A percentile compares a stretch with the other conserved stretches of the same genome.
These are phyloP conservation scores for Notothenia coriiceps DNA, from an alignment of 2,113 vertebrate genomes.

Conservation along the genomic window DNA sequence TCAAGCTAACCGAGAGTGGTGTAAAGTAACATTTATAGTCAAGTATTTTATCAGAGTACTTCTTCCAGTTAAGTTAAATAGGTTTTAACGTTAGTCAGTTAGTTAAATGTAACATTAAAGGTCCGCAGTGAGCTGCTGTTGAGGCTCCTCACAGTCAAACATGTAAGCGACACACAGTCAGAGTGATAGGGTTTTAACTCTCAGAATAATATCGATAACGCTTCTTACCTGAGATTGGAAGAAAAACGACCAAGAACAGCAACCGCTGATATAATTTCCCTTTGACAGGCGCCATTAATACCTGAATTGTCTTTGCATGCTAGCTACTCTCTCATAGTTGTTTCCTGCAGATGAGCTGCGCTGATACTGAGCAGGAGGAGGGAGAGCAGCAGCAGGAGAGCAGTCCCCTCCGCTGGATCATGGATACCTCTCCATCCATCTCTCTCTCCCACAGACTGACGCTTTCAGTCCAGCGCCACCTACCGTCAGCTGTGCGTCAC, in stretches of 20 bases:
- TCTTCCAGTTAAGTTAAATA: no score
- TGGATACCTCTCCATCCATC: constrained; percentile 37
- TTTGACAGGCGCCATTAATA: constrained; percentile 83
- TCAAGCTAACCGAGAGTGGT: neutral
- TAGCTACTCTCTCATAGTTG: constrained; percentile 57
- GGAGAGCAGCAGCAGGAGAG: constrained; percentile 5
- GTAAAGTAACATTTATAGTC: no score
- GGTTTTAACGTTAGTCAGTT: neutral
- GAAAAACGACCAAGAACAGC: constrained; percentile 75
- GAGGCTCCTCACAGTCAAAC: constrained; percentile 1
- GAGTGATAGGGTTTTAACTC: neutral
- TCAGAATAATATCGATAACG: neutral
- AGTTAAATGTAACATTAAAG: neutral
- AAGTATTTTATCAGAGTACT: no score
- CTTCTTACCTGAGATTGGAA: constrained; percentile 83
- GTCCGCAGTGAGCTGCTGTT: neutral
- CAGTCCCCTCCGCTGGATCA: constrained; percentile 51
- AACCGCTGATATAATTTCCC: constrained; percentile 77
- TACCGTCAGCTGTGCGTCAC: constrained; percentile 7
- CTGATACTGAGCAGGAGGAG: constrained; percentile 44
- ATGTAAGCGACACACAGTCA: neutral
- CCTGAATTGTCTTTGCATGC: constrained; percentile 76
- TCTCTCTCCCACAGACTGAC: neutral
- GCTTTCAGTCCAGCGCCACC: constrained; percentile 49
- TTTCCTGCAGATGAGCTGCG: constrained; percentile 56